Conservation (phyloP, 2,797 vertebrate genomes). For the Leuciscus waleckii region DNA sequence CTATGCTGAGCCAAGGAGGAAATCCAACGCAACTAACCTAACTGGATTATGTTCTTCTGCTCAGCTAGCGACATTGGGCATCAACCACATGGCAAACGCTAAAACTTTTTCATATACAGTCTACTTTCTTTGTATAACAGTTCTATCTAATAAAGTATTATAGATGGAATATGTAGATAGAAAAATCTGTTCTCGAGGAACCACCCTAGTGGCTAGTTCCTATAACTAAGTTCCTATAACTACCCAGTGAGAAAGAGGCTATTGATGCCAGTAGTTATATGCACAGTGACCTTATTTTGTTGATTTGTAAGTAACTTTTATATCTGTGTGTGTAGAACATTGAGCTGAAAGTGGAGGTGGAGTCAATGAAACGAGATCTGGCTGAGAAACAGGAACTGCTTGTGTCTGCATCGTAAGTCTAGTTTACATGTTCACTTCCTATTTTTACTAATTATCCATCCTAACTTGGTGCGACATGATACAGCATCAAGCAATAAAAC, state of each 20-base stretch:
- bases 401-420: slow-evolving; percentile 93
- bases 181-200: no score
- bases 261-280: background rate
- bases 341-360: slow-evolving; percentile 95
- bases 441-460: background rate
- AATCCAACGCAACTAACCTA: no score
- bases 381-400: slow-evolving; percentile 93
- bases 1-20: no score
- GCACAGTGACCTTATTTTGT: background rate
- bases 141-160: no score
- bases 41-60: no score
- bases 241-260: background rate
- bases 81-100: no score
- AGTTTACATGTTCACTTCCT: background rate
- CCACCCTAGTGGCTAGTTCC: no score
- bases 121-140: no score
- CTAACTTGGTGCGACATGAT: background rate
- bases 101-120: no score
- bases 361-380: slow-evolving; percentile 93
- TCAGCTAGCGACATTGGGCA: no score
- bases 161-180: no score
- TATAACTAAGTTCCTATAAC: background rate
- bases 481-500: background rate
- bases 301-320: slow-evolving; percentile 15
- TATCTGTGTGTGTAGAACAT: slow-evolving; percentile 84